Percentiles rank a stretch among this genome's conserved stretches.
Evolutionary conservation across 1,140 invertebrate genomes (phyloP).

Genomic region (Dendrolimus punctatus): DNA sequence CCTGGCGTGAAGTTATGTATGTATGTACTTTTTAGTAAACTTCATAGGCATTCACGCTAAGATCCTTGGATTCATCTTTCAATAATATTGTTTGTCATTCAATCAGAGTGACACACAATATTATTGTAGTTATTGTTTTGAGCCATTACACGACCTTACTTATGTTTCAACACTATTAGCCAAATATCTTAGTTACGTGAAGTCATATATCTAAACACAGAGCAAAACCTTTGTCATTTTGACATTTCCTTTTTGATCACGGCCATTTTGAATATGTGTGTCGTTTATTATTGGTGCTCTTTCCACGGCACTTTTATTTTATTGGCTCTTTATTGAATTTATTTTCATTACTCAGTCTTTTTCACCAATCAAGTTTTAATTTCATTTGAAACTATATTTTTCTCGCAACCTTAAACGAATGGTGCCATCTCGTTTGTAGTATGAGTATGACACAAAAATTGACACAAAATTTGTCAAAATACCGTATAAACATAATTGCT

Average conservation of each 20-base stretch:
- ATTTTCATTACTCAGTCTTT: no score
- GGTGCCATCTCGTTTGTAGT: slow-evolving; percentile 17
- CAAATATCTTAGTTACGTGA: background rate
- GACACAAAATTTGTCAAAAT: slow-evolving; percentile 67
- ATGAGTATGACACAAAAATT: slow-evolving; percentile 26
- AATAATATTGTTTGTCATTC: background rate
- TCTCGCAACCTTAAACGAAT: background rate
- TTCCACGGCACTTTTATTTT: background rate
- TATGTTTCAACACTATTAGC: no score
- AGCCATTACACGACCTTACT: no score
- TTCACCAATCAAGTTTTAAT: no score
- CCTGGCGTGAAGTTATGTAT: no score
- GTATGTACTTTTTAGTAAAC: background rate
- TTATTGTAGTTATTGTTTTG: background rate
- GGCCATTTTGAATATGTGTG: slow-evolving; percentile 14
- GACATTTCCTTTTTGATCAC: slow-evolving; percentile 3
- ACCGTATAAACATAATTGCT: slow-evolving; percentile 58
- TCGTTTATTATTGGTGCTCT: background rate
- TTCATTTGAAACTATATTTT: no score
- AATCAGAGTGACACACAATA: slow-evolving; percentile 1
- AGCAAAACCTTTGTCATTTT: background rate
- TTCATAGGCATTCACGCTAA: no score
- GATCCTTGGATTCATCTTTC: no score
- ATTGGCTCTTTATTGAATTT: background rate
- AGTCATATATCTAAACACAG: slow-evolving; percentile 1